phyloP scores from a whole-genome alignment of 2,888 invertebrate genomes.

The Drosophila pseudotakahashii region DNA sequence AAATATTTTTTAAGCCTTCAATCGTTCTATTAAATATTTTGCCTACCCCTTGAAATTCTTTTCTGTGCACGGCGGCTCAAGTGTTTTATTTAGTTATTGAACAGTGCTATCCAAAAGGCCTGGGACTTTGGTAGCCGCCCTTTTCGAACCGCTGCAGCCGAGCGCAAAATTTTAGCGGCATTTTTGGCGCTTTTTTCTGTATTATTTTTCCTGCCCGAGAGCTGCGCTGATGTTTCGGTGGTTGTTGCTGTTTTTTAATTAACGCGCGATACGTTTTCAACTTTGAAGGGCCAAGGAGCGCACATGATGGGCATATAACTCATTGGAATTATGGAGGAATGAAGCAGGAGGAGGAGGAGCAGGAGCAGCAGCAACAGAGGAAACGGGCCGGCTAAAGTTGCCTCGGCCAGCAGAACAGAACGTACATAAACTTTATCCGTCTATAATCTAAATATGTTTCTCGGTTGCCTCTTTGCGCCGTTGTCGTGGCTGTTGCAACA shows the following conservation, averaged over 20 bases:
- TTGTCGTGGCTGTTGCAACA: conserved; percentile 80
- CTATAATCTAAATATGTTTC: conserved; percentile 79
- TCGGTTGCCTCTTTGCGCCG: conserved; percentile 50
- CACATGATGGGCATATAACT: conserved; percentile 74
- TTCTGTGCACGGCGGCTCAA: conserved; percentile 33
- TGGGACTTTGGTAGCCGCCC: conserved; percentile 50
- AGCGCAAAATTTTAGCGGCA: conserved; percentile 69
- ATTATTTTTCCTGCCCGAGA: conserved; percentile 20
- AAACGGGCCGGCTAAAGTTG: conserved; percentile 13
- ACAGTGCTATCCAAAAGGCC: conserved; percentile 51
- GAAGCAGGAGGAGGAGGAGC: background rate
- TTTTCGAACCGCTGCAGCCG: conserved; percentile 38
- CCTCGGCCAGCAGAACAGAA: conserved; percentile 14
- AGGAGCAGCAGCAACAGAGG: conserved; percentile 1
- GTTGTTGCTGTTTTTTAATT: conserved; percentile 62
- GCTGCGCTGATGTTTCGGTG: conserved; percentile 31
- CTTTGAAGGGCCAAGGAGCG: conserved; percentile 64
- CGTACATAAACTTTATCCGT: conserved; percentile 78
- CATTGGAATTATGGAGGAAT: conserved; percentile 72
- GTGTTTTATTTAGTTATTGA: conserved; percentile 79
- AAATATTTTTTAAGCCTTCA: no score
- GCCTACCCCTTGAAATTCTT: background rate
- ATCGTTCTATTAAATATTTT: no score
- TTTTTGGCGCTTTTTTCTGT: conserved; percentile 72
- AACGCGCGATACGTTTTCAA: conserved; percentile 75